Base-by-base conservation (phyloP, 2,888 invertebrate species). In the Acleris cristana region DNA sequence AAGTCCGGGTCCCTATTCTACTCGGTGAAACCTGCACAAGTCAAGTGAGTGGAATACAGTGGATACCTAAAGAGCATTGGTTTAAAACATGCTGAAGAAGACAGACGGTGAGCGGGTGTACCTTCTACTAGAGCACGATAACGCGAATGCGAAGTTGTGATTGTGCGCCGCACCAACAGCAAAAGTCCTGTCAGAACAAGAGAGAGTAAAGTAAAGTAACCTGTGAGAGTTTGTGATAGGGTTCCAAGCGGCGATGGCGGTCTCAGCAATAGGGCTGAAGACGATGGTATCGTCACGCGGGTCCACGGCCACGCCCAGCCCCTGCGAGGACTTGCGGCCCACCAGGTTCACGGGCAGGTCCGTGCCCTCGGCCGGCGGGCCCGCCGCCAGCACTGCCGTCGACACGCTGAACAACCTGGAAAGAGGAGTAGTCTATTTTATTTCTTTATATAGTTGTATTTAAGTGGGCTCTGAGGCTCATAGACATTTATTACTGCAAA, bases 301-400 rank as follows among this genome's bases (percentile, higher is more conserved):
- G 72, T 96, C 96, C 0, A 96, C 94, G 0, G 95, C 94, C 21
- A 97, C 79, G 0, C 96, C 96, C 8, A 97, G 93, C 5, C 97
- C 97, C 83, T 97, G 97, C 0, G 97, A 97, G 0, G 97, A 96
- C 85, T 97, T 97, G 78, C 95, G 95, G 0, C 97, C 97, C 16
- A 97, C 96, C 55, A 97, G 89, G 70, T 95, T 94, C 0, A 97
- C 95, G 0, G 96, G 96, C 61, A 97, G 83, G 71, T 95, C 95
- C 54, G 95, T 94, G 48, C 95, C 95, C 73, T 95, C 95, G 0
- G 95, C 94, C 1, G 95, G 93, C 0, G 97, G 97, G 0, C 97
- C 97, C 1, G 95, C 94, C 2, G 95, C 94, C 18, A 97, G 87
- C 0, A 95, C 95, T 0, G 96, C 93, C 0, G 96, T 96, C 0